These are phyloP conservation scores for Drosophila buzzatii DNA, from an alignment of 2,888 invertebrate species.

Conservation along the genomic window DNA sequence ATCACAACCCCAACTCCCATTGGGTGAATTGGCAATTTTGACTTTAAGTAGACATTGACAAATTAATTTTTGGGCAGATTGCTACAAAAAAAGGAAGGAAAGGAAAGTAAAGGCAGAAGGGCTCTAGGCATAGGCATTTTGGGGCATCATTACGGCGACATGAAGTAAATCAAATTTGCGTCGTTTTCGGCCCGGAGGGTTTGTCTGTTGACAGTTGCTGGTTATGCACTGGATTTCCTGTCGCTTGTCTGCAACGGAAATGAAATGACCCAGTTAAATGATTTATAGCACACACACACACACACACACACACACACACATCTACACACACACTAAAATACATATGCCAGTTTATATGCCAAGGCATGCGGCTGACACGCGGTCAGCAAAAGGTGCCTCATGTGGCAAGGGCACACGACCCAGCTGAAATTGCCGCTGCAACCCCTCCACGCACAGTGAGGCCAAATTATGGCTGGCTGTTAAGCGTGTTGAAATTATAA, in stretches of 20 bases:
- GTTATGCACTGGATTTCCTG: constrained; percentile 62
- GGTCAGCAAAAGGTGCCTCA: constrained; percentile 57
- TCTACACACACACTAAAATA: constrained; percentile 29
- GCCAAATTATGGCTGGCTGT: constrained; percentile 50
- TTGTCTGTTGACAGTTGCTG: constrained; percentile 62
- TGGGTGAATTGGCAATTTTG: constrained; percentile 51
- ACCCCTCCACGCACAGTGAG: neutral
- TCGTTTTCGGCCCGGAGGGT: constrained; percentile 45
- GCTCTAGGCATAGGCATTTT: constrained; percentile 41
- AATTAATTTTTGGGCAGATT: constrained; percentile 64
- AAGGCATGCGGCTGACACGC: constrained; percentile 55
- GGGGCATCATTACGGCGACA: constrained; percentile 65
- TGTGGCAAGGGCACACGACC: constrained; percentile 23
- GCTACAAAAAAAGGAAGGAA: neutral
- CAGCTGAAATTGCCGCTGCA: neutral
- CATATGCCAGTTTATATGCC: constrained; percentile 52
- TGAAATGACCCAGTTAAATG: constrained; percentile 82
- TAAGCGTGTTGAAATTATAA: constrained; percentile 76
- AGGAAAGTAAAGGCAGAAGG: neutral
- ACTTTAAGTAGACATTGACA: constrained; percentile 79
- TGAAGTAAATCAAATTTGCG: constrained; percentile 78
- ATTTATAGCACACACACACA: constrained; percentile 63
- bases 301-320: constrained; percentile 27
- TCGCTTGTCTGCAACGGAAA: constrained; percentile 73
- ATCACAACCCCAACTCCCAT: neutral